Base-by-base conservation (phyloP, 2,888 invertebrate genomes). In the Lycia hirtaria region DNA sequence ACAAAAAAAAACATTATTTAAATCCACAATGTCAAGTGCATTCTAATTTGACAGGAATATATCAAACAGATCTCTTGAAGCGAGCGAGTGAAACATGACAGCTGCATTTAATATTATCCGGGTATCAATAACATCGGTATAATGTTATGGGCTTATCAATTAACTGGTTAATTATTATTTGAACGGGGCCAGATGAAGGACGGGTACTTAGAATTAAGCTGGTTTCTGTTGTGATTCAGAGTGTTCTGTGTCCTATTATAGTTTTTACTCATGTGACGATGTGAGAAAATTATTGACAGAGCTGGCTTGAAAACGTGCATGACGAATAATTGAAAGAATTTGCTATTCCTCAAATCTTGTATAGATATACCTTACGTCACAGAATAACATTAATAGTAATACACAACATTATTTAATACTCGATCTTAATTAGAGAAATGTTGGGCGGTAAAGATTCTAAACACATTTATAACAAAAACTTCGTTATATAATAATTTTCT, bases 111-210 rank as follows among this genome's bases (percentile, higher is more conserved):
- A 62, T 55, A 63, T 62, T 60, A 66, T 67, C 66, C 66, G 65
- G 67, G 57, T 64, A 59, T 60, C 60, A 45, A 60, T 65, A 60
- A 45, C 51, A 57, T 61, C 28, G 32, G 15, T n/a, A 50, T 50
- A 60, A 68, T 62, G 52, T 62, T 56, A 66, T 60, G 22, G 51
- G 61, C 68, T 76, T 72, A 75, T 72, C 73, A 70, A 58, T 60
- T 59, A 41, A 54, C 72, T 78, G 74, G 78, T 55, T 77, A 78
- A 80, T 73, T 74, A 69, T 53, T 62, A 64, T 65, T 72, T 70
- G 66, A 65, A 55, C 61, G 80, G 77, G 79, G 73, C 69, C 69
- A 30, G 26, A 49, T 24, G 28, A 49, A 56, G 49, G 49, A 55
- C 48, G 30, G 6, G 12, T 9, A 22, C 22, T 17, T 17, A 19